A percentile compares a stretch with the other conserved stretches of the same genome.
Conservation (phyloP, 30 jellyfish, hydroid and myxozoan genomes). For the Turritopsis rubra region DNA sequence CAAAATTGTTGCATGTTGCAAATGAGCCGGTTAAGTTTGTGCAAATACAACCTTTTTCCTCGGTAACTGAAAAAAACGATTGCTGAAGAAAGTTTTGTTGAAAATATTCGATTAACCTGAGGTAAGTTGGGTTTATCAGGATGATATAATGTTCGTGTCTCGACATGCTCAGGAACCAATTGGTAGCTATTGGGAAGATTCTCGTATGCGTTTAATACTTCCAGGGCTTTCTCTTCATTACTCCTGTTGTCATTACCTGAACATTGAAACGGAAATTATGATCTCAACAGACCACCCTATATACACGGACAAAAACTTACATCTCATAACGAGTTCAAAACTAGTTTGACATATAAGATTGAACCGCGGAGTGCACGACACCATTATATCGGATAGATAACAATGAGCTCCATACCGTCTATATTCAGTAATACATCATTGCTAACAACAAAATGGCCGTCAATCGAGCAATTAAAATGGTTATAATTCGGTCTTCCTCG, state of each 20-base stretch:
- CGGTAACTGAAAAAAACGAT: too few relatives aligned
- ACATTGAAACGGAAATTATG: background rate
- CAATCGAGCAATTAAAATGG: background rate
- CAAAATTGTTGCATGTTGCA: background rate
- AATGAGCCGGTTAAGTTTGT: background rate
- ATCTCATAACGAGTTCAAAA: too few relatives aligned
- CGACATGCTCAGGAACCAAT: conserved; percentile 94
- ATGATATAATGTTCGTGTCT: conserved; percentile 57
- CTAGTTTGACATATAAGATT: too few relatives aligned
- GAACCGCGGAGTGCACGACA: too few relatives aligned
- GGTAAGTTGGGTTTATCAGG: conserved; percentile 63
- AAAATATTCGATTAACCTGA: conserved; percentile 36
- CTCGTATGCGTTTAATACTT: conserved; percentile 42
- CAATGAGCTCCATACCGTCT: background rate
- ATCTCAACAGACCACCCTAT: background rate
- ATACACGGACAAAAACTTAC: too few relatives aligned
- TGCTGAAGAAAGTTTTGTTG: too few relatives aligned
- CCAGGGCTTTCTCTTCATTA: conserved; percentile 64
- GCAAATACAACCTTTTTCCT: background rate
- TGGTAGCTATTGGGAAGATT: conserved; percentile 44
- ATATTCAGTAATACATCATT: background rate
- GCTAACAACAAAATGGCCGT: background rate
- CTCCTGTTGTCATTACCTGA: background rate
- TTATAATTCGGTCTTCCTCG: conserved; percentile 3
- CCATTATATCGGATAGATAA: too few relatives aligned